phyloP scores from a whole-genome alignment of 2,888 invertebrate genomes.

The Dasysyrphus tricinctus region DNA sequence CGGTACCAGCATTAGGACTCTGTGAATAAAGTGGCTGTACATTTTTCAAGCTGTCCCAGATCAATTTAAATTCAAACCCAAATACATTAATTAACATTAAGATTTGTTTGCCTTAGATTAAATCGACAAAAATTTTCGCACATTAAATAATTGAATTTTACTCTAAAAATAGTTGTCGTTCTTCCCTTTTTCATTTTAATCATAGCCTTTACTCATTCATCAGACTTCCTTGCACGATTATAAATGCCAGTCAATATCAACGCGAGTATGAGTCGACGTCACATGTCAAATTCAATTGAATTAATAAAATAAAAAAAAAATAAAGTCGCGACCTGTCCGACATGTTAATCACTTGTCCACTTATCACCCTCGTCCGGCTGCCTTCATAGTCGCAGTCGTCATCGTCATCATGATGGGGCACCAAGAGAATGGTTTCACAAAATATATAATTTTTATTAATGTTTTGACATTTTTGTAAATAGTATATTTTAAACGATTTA shows the following conservation, averaged over 20 bases:
- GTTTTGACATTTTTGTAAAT: slow-evolving; percentile 51
- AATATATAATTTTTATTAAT: slow-evolving; percentile 16
- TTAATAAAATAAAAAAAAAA: slow-evolving; percentile 13
- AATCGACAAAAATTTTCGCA: too few species aligned
- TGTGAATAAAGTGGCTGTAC: too few species aligned
- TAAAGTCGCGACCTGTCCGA: slow-evolving; percentile 26
- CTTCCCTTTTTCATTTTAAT: not conserved
- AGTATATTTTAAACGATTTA: slow-evolving; percentile 58
- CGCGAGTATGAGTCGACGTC: slow-evolving; percentile 20
- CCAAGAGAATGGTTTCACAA: not conserved
- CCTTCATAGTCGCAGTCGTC: slow-evolving; percentile 11
- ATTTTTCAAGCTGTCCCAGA: too few species aligned
- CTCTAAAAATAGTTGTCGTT: not conserved
- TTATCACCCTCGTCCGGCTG: slow-evolving; percentile 50
- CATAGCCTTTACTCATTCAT: not conserved
- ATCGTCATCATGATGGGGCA: not conserved
- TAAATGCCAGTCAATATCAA: slow-evolving; percentile 13
- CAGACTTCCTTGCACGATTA: slow-evolving; percentile 10
- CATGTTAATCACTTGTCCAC: slow-evolving; percentile 64
- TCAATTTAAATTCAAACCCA: too few species aligned
- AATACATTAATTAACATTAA: too few species aligned
- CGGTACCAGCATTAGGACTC: too few species aligned
- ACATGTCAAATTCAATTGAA: slow-evolving; percentile 36
- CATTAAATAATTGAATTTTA: too few species aligned
- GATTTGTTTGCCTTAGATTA: too few species aligned